Evolutionary conservation across 2,797 vertebrate species (phyloP).

Genomic region (Eulemur mongoz): DNA sequence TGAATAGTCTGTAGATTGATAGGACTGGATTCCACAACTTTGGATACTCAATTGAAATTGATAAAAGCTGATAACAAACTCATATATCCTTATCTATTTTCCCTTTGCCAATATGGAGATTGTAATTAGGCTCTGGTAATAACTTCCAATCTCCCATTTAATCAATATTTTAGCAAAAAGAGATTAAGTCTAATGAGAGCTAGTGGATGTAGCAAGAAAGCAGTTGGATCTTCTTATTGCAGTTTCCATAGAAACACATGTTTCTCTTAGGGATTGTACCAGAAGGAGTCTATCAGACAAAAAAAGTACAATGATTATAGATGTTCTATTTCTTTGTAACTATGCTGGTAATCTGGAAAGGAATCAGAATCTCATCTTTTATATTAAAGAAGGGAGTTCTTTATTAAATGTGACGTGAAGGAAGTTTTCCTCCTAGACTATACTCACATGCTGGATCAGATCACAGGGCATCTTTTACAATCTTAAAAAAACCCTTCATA

Average conservation of each 20-base stretch:
- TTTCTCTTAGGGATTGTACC: slow-evolving; percentile 85
- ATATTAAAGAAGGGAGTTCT: slow-evolving; percentile 38
- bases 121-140: slow-evolving; percentile 95
- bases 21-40: slow-evolving; percentile 91
- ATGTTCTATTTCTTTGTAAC: slow-evolving; percentile 81
- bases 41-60: slow-evolving; percentile 95
- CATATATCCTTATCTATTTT: slow-evolving; percentile 92
- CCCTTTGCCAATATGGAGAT: slow-evolving; percentile 92
- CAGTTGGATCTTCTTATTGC: slow-evolving; percentile 85
- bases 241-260: slow-evolving; percentile 91
- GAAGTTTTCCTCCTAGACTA: slow-evolving; percentile 27
- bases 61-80: slow-evolving; percentile 92
- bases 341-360: slow-evolving; percentile 69
- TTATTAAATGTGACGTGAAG: slow-evolving; percentile 47
- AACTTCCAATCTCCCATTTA: slow-evolving; percentile 92
- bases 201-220: slow-evolving; percentile 84
- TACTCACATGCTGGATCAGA: background rate
- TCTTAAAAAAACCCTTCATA: background rate
- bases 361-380: slow-evolving; percentile 8
- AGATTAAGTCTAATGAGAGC: slow-evolving; percentile 89
- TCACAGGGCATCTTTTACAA: background rate
- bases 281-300: slow-evolving; percentile 72
- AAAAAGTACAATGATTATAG: slow-evolving; percentile 74
- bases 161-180: slow-evolving; percentile 96
- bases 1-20: slow-evolving; percentile 96